These are phyloP conservation scores for Amiota minor DNA, from an alignment of 2,888 invertebrate genomes.

Conservation along the genomic window DNA sequence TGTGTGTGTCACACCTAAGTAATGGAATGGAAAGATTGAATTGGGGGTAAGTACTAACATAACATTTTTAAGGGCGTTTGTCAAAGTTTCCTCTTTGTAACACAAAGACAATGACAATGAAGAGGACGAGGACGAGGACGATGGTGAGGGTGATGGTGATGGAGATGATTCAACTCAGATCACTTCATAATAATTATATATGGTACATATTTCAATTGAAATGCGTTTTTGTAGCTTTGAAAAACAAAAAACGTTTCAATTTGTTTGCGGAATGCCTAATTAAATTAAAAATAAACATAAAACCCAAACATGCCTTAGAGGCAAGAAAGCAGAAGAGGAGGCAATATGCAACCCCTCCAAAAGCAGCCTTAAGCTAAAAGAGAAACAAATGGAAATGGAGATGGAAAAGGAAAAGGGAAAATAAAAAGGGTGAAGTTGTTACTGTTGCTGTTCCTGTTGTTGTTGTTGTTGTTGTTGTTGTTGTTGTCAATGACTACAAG, in stretches of 20 bases:
- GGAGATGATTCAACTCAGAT: slow-evolving; percentile 2
- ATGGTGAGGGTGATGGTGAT: slow-evolving; percentile 1
- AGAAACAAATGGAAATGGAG: not conserved
- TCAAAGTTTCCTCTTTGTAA: no score
- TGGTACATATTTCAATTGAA: slow-evolving; percentile 2
- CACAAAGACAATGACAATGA: no score
- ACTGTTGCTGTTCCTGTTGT: no score
- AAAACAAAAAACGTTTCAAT: slow-evolving; percentile 16
- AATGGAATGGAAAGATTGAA: not conserved
- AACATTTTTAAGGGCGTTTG: no score
- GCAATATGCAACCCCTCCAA: slow-evolving; percentile 32
- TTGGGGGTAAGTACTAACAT: no score
- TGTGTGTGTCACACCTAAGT: slow-evolving; percentile 49
- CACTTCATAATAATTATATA: slow-evolving; percentile 36
- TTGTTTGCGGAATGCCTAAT: slow-evolving; percentile 47
- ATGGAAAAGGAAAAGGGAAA: not conserved
- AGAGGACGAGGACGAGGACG: no score
- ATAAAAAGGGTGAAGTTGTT: not conserved
- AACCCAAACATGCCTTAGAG: slow-evolving; percentile 39
- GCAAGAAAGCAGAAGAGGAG: slow-evolving; percentile 3
- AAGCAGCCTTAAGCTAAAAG: not conserved
- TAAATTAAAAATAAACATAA: slow-evolving; percentile 60
- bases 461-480: no score
- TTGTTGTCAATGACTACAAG: not conserved
- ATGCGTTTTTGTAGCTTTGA: slow-evolving; percentile 19